These are phyloP conservation scores for Thyatira batis DNA, from an alignment of 2,888 invertebrate species.

Conservation along the genomic window DNA sequence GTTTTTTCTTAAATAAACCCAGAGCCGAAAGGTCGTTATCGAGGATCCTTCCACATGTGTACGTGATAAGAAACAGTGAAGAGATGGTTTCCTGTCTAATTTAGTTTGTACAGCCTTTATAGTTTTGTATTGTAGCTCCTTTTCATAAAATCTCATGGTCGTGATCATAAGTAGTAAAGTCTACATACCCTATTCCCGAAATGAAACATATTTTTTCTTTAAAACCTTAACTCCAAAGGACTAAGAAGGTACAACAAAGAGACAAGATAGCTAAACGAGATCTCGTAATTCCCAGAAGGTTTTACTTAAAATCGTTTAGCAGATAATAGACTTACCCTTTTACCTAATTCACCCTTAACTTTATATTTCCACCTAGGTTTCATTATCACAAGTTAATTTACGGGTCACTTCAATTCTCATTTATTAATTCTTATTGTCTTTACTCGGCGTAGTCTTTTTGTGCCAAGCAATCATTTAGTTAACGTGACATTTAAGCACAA, in stretches of 20 bases:
- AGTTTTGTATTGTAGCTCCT: slow-evolving; percentile 27
- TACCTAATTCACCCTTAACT: neutral
- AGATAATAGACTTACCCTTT: slow-evolving; percentile 3
- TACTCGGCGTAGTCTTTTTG: slow-evolving; percentile 3
- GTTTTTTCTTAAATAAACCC: slow-evolving; percentile 38
- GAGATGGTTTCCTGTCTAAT: slow-evolving; percentile 47
- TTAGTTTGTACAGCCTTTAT: slow-evolving; percentile 50
- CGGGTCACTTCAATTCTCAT: neutral
- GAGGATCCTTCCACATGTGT: slow-evolving; percentile 34
- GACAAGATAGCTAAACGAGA: neutral
- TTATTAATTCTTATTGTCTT: slow-evolving; percentile 2
- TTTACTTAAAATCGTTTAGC: slow-evolving; percentile 1
- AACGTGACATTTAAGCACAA: neutral
- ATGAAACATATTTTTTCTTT: neutral
- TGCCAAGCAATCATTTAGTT: neutral
- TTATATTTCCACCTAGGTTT: slow-evolving; percentile 1
- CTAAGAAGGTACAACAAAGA: neutral
- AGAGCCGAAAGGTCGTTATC: slow-evolving; percentile 42
- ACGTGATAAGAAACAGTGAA: slow-evolving; percentile 54
- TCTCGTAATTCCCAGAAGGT: neutral
- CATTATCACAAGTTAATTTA: slow-evolving; percentile 1
- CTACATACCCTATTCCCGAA: slow-evolving; percentile 9
- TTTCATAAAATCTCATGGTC: slow-evolving; percentile 21
- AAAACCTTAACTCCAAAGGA: neutral
- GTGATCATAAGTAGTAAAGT: slow-evolving; percentile 27